Evolutionary conservation across 2,113 vertebrate genomes (phyloP).

Genomic region (Rhea americana): DNA sequence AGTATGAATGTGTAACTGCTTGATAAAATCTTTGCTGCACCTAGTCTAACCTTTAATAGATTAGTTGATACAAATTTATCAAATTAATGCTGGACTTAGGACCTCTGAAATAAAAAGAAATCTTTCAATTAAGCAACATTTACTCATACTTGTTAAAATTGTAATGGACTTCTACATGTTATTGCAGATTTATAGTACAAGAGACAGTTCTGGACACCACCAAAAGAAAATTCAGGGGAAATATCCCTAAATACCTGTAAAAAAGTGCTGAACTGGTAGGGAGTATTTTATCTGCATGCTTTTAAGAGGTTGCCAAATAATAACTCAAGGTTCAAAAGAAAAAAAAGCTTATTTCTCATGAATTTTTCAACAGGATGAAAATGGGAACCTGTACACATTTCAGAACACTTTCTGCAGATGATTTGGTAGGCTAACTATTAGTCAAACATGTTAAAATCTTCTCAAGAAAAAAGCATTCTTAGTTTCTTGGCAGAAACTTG

Average conservation of each 20-base stretch:
- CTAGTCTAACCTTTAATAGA: neutral
- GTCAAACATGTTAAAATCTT: neutral
- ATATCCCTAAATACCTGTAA: neutral
- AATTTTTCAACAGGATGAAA: neutral
- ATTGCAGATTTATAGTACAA: conserved; percentile 1
- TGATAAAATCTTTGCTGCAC: neutral
- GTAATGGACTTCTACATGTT: neutral
- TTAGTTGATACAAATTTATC: neutral
- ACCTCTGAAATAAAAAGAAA: neutral
- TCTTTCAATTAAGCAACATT: neutral
- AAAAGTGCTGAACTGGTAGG: conserved; percentile 47
- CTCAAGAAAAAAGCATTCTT: neutral
- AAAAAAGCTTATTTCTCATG: neutral
- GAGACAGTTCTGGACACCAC: conserved; percentile 6
- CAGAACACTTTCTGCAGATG: neutral
- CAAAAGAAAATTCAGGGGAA: neutral
- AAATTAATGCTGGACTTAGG: neutral
- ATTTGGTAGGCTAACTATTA: neutral
- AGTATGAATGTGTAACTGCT: neutral
- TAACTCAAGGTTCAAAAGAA: neutral
- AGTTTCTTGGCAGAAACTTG: neutral
- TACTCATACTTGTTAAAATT: neutral
- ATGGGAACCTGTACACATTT: neutral
- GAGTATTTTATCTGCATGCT: neutral
- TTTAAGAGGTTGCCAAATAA: neutral